phyloP scores from a whole-genome alignment of 2,888 invertebrate species.

The Drosophila quasianomalipes region DNA sequence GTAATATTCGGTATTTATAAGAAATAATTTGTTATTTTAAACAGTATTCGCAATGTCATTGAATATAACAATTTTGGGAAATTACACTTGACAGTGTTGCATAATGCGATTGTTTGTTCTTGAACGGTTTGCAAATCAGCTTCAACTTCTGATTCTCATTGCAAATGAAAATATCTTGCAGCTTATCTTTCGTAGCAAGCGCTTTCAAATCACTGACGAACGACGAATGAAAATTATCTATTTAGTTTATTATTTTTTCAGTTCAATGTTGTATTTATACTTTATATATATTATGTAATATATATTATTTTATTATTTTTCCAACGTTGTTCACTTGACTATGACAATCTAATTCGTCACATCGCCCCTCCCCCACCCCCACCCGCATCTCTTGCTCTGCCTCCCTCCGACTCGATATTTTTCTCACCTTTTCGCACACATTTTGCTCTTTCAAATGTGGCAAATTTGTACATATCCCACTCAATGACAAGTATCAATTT shows the following conservation, averaged over 20 bases:
- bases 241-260: background rate
- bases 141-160: background rate
- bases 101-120: background rate
- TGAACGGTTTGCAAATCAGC: background rate
- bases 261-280: constrained; percentile 13
- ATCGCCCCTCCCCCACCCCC: background rate
- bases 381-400: background rate
- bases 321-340: constrained; percentile 31
- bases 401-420: background rate
- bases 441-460: constrained; percentile 26
- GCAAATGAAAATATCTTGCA: background rate
- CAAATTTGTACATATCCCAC: constrained; percentile 46
- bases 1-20: constrained; percentile 20
- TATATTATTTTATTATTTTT: constrained; percentile 15
- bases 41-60: constrained; percentile 13
- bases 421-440: constrained; percentile 15
- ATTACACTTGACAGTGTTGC: background rate
- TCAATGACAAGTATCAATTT: constrained; percentile 77
- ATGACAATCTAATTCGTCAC: constrained; percentile 23
- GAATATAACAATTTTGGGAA: background rate
- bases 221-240: background rate
- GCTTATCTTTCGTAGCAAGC: background rate
- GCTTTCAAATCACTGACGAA: background rate
- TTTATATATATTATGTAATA: constrained; percentile 18
- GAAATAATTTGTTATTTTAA: constrained; percentile 28